Evolutionary conservation across 2,888 invertebrate species (phyloP).

Genomic region (Magallana nippona): DNA sequence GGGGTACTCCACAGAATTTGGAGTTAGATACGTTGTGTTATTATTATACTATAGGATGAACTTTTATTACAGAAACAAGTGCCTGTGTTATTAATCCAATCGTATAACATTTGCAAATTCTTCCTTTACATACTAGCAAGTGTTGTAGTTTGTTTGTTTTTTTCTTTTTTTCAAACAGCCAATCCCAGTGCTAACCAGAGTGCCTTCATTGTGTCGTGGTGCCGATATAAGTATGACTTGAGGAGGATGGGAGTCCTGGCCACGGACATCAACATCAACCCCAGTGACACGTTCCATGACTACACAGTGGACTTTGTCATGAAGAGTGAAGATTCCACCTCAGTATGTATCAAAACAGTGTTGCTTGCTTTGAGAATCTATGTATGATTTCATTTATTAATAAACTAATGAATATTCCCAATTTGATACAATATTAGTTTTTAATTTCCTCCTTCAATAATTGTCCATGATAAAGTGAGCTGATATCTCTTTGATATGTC

Average conservation of each 20-base stretch:
- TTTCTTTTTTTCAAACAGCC: neutral
- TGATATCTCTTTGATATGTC: no score
- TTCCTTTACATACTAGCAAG: no score
- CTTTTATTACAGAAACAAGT: no score
- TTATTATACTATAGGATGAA: no score
- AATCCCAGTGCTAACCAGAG: neutral
- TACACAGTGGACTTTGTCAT: conserved; percentile 50
- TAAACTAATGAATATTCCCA: neutral
- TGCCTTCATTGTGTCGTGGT: conserved; percentile 51
- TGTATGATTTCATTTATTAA: no score
- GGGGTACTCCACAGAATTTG: no score
- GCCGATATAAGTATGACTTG: conserved; percentile 45
- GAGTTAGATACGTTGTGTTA: no score
- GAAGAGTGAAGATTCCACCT: conserved; percentile 42
- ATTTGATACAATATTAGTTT: neutral
- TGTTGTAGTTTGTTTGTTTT: neutral
- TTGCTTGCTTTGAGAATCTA: neutral
- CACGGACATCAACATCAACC: conserved; percentile 50
- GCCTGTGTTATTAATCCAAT: no score
- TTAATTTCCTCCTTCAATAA: neutral
- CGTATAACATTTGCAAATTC: no score
- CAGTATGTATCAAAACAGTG: conserved; percentile 32
- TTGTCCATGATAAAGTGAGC: no score
- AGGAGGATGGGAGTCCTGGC: conserved; percentile 34
- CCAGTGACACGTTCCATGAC: conserved; percentile 45